Conservation (phyloP, 2,113 vertebrate genomes). For the Panthera uncia region DNA sequence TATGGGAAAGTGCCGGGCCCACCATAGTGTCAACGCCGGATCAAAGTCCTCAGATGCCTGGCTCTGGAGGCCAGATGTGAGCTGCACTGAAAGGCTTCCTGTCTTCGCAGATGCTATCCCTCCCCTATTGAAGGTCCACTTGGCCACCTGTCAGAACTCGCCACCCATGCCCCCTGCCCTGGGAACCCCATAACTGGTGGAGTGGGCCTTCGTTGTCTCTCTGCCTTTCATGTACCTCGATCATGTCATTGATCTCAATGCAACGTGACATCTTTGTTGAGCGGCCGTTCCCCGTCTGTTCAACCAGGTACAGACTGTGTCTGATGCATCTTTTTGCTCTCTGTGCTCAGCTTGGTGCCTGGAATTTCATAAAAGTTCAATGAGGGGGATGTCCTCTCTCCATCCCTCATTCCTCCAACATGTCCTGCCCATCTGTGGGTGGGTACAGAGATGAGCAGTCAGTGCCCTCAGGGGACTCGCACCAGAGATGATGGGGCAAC, state of each 20-base stretch:
- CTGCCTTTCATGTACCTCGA: not conserved
- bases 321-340: not conserved
- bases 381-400: not conserved
- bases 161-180: accelerated
- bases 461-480: not conserved
- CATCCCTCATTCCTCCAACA: not conserved
- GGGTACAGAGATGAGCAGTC: not conserved
- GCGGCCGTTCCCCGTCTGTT: not conserved
- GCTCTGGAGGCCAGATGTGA: not conserved
- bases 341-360: not conserved
- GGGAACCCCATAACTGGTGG: not conserved
- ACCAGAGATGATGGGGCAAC: not conserved
- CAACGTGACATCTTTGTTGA: not conserved
- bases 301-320: not conserved
- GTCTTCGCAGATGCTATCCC: not conserved
- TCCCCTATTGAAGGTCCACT: not conserved
- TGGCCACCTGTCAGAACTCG: not conserved
- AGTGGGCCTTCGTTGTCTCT: not conserved
- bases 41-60: not conserved
- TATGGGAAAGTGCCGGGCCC: not conserved
- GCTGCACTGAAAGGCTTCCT: not conserved
- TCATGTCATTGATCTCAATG: not conserved
- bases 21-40: not conserved
- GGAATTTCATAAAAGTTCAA: not conserved
- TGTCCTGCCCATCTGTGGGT: not conserved